Evolutionary conservation across 2,113 vertebrate species (phyloP).

Genomic region (Notechis scutatus): DNA sequence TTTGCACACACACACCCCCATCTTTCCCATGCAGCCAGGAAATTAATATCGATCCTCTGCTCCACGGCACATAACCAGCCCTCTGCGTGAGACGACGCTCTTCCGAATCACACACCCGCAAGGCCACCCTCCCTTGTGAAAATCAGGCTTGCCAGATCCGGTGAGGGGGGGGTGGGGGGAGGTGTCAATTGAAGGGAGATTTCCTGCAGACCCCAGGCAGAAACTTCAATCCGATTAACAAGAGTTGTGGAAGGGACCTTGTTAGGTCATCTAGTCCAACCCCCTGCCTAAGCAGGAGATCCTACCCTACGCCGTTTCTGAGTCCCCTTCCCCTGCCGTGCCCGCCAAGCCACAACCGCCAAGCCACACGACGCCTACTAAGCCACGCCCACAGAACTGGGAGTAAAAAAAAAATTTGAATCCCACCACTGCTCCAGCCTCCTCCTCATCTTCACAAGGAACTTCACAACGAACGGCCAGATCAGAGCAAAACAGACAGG

Average conservation of each 20-base stretch:
- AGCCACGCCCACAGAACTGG: too few species aligned
- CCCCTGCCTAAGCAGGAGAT: too few species aligned
- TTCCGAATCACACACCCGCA: background rate
- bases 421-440: too few species aligned
- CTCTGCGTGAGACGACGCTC: background rate
- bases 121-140: background rate
- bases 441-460: too few species aligned
- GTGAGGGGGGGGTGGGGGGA: background rate
- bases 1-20: background rate
- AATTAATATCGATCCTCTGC: background rate
- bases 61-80: background rate
- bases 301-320: too few species aligned
- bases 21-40: background rate
- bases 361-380: too few species aligned
- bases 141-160: background rate
- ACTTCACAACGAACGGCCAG: background rate
- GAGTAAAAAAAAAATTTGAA: too few species aligned
- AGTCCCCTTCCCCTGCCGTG: too few species aligned
- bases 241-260: too few species aligned
- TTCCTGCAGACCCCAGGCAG: background rate
- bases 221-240: too few species aligned
- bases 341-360: too few species aligned
- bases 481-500: background rate
- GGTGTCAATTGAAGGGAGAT: background rate
- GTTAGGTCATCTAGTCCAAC: too few species aligned